Percentiles rank a stretch among this genome's conserved stretches.
Conservation (phyloP, 2,888 invertebrate species). For the Bombylius discolor region DNA sequence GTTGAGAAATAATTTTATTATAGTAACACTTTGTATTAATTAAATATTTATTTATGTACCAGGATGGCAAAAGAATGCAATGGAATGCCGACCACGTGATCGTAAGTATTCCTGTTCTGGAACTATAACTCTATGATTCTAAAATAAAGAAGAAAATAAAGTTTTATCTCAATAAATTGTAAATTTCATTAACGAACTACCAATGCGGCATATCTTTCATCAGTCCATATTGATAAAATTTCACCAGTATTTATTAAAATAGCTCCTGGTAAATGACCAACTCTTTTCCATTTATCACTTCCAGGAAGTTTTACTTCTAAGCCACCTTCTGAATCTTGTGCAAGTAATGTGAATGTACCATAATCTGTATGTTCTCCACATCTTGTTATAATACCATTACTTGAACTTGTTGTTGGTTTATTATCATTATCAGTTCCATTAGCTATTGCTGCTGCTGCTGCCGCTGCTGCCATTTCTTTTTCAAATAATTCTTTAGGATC, state of each 20-base stretch:
- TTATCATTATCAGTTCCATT: conserved; percentile 22
- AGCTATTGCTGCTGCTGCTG: conserved; percentile 14
- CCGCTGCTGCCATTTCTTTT: neutral
- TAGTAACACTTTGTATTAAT: too few species aligned
- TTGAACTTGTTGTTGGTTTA: conserved; percentile 25
- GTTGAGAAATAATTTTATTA: too few species aligned
- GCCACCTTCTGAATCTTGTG: conserved; percentile 64
- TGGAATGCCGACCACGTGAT: conserved; percentile 56
- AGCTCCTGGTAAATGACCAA: conserved; percentile 62
- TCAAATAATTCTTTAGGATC: conserved; percentile 21
- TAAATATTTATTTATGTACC: conserved; percentile 31
- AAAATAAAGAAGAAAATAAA: conserved; percentile 6
- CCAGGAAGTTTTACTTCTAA: conserved; percentile 48
- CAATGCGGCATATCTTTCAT: conserved; percentile 53
- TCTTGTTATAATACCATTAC: conserved; percentile 40
- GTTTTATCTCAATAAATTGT: neutral
- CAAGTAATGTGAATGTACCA: conserved; percentile 60
- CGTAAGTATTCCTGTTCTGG: conserved; percentile 50
- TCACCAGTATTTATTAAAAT: conserved; percentile 65
- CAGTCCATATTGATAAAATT: conserved; percentile 61
- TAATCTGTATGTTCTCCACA: conserved; percentile 63
- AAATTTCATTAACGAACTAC: conserved; percentile 27
- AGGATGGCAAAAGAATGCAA: conserved; percentile 66
- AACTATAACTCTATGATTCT: conserved; percentile 61
- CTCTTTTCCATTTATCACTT: conserved; percentile 56